Conservation (phyloP, 2,888 invertebrate species). For the Limnephilus lunatus region DNA sequence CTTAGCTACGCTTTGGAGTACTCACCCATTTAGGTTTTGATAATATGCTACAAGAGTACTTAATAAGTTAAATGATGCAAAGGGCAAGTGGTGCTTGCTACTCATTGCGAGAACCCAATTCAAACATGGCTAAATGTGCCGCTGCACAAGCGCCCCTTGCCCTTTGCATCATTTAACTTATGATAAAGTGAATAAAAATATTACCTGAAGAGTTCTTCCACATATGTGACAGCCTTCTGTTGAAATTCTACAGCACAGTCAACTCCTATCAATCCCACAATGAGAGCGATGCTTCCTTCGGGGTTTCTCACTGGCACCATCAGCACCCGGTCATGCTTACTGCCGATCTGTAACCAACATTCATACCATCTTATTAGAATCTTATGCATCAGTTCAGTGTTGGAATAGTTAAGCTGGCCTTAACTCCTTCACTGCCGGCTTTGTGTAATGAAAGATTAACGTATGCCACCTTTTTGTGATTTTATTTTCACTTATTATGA, state of each 20-base stretch:
- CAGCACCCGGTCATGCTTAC: constrained; percentile 38
- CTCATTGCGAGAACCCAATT: not conserved
- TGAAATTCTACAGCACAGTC: constrained; percentile 66
- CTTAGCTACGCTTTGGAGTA: too few relatives aligned
- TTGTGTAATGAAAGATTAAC: too few relatives aligned
- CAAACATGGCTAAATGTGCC: not conserved
- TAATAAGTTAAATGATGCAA: not conserved
- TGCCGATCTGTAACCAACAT: constrained; percentile 29
- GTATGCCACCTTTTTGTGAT: too few relatives aligned
- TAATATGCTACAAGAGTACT: not conserved
- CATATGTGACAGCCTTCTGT: constrained; percentile 37
- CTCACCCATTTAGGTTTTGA: not conserved
- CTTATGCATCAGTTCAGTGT: too few relatives aligned
- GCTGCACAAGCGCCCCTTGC: not conserved
- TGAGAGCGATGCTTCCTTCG: constrained; percentile 67
- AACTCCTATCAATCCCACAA: constrained; percentile 69
- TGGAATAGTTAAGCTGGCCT: too few relatives aligned
- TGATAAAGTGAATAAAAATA: not conserved
- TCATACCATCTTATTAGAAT: not conserved
- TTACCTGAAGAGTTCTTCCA: constrained; percentile 58
- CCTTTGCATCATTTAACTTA: too few relatives aligned
- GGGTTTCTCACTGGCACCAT: constrained; percentile 69
- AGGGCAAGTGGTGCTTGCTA: not conserved
- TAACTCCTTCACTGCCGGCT: too few relatives aligned
- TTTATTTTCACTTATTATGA: too few relatives aligned